Conservation (phyloP, 1,140 invertebrate genomes). For the Melitaea cinxia region DNA sequence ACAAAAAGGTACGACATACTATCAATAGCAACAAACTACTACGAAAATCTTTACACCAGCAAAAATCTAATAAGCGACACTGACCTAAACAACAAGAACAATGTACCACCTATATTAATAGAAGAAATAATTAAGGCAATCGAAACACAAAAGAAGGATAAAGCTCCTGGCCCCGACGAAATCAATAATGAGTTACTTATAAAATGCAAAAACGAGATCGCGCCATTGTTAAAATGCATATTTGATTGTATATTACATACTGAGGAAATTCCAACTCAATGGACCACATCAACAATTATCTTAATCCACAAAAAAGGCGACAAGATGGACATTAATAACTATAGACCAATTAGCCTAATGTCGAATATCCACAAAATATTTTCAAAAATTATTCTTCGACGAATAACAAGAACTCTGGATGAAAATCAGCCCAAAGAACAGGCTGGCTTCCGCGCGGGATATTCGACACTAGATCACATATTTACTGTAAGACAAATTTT, state of each 20-base stretch:
- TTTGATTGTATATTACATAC: slow-evolving; percentile 14
- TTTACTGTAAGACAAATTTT: slow-evolving; percentile 19
- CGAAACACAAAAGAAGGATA: slow-evolving; percentile 1
- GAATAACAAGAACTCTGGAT: slow-evolving; percentile 18
- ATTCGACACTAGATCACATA: slow-evolving; percentile 26
- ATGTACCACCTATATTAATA: slow-evolving; percentile 15
- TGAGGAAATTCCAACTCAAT: slow-evolving; percentile 13
- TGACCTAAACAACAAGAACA: slow-evolving; percentile 1
- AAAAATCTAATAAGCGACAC: background rate
- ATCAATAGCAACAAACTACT: slow-evolving; percentile 18
- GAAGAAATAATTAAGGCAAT: slow-evolving; percentile 14
- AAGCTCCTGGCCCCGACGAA: background rate
- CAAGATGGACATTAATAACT: slow-evolving; percentile 8
- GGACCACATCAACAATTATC: slow-evolving; percentile 6
- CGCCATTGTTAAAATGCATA: background rate
- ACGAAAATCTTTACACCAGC: slow-evolving; percentile 12
- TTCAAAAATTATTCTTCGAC: slow-evolving; percentile 6
- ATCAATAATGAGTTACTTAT: background rate
- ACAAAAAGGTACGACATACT: slow-evolving; percentile 20
- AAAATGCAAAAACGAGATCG: slow-evolving; percentile 5
- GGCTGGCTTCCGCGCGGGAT: slow-evolving; percentile 9
- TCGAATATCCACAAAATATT: slow-evolving; percentile 14
- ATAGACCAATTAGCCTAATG: slow-evolving; percentile 13
- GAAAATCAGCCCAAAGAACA: slow-evolving; percentile 17
- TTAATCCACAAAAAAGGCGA: slow-evolving; percentile 16